phyloP scores from a whole-genome alignment of 1,140 invertebrate genomes.

The Aphelenchoides avenae region DNA sequence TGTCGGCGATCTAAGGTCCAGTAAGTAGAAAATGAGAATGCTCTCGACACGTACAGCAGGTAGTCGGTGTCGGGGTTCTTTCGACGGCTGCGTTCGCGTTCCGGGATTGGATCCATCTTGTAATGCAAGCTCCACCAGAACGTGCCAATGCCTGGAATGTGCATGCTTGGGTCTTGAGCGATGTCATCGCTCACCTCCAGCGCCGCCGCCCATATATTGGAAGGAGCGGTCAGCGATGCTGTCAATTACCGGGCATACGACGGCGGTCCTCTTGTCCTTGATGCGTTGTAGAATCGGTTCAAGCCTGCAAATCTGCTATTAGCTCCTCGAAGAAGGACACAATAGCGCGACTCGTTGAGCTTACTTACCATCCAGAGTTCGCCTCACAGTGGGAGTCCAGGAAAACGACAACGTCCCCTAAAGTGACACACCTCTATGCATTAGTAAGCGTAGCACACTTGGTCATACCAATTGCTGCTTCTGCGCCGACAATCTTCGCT shows the following conservation, averaged over 20 bases:
- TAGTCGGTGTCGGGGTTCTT: slow-evolving; percentile 22
- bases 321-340: background rate
- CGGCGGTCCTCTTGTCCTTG: slow-evolving; percentile 71
- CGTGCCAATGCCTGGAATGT: slow-evolving; percentile 25
- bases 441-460: too few relatives aligned
- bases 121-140: slow-evolving; percentile 84
- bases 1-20: slow-evolving; percentile 73
- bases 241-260: slow-evolving; percentile 87
- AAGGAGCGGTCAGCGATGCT: slow-evolving; percentile 80
- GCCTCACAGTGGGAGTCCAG: slow-evolving; percentile 94
- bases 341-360: slow-evolving; percentile 8
- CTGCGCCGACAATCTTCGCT: slow-evolving; percentile 73
- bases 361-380: slow-evolving; percentile 66
- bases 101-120: slow-evolving; percentile 78
- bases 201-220: slow-evolving; percentile 67
- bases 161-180: background rate
- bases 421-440: too few relatives aligned
- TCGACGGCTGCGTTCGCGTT: slow-evolving; percentile 65
- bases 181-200: slow-evolving; percentile 52
- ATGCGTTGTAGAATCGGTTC: slow-evolving; percentile 79
- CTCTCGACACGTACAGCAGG: slow-evolving; percentile 53
- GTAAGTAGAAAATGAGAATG: background rate
- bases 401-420: slow-evolving; percentile 84
- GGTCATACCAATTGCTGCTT: slow-evolving; percentile 81
- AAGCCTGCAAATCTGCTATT: slow-evolving; percentile 61